A percentile compares a stretch with the other conserved stretches of the same genome.
Conservation (phyloP, 53 echinoderm and acorn worm species). For the Holothuria scabra region DNA sequence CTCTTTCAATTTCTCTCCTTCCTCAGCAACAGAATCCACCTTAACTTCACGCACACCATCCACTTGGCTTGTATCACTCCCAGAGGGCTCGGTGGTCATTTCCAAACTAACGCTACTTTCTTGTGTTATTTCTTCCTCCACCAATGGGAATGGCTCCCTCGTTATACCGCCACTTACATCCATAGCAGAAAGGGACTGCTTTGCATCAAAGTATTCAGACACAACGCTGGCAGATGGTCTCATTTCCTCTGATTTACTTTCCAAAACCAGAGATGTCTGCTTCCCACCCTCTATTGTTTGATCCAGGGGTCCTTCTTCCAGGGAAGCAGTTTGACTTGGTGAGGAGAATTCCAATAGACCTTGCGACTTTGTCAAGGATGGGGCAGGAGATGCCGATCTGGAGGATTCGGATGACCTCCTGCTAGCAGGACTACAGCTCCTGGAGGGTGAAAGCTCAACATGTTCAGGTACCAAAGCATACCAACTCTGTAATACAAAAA, state of each 20-base stretch:
- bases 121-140: slow-evolving; percentile 65
- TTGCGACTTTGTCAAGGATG: slow-evolving; percentile 5
- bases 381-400: slow-evolving; percentile 34
- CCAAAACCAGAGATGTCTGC: neutral
- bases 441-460: slow-evolving; percentile 66
- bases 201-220: slow-evolving; percentile 59
- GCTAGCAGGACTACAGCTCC: slow-evolving; percentile 41
- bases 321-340: neutral
- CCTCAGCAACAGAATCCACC: no score
- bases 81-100: slow-evolving; percentile 68
- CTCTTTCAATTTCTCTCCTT: neutral
- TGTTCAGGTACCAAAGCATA: slow-evolving; percentile 75
- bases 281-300: slow-evolving; percentile 22
- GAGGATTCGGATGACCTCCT: slow-evolving; percentile 41
- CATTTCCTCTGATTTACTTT: slow-evolving; percentile 47
- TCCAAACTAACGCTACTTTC: slow-evolving; percentile 83
- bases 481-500: slow-evolving; percentile 63
- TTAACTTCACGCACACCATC: neutral
- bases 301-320: neutral
- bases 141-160: slow-evolving; percentile 69
- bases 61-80: slow-evolving; percentile 47
- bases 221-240: slow-evolving; percentile 58
- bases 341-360: slow-evolving; percentile 39
- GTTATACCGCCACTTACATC: slow-evolving; percentile 58
- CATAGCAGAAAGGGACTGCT: slow-evolving; percentile 30